Evolutionary conservation across 2,797 vertebrate genomes (phyloP).

Genomic region (Prunella strophiata): DNA sequence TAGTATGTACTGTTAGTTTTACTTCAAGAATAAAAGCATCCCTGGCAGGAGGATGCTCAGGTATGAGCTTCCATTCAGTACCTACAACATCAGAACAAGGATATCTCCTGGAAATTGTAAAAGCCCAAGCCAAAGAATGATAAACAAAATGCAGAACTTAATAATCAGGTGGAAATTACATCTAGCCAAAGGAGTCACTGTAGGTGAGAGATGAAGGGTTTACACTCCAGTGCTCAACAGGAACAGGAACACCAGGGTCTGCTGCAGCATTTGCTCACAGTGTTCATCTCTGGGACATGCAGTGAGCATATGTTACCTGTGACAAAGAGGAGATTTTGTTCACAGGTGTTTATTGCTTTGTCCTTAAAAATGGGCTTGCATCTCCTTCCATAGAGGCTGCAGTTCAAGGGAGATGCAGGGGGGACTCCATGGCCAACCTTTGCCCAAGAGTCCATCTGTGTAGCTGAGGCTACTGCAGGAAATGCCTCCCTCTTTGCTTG

Average conservation of each 20-base stretch:
- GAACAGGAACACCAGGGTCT: background rate
- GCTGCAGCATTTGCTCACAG: background rate
- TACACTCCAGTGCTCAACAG: background rate
- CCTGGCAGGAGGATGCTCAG: background rate
- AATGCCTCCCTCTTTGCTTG: background rate
- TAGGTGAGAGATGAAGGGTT: background rate
- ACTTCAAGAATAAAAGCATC: background rate
- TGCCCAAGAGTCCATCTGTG: rapidly evolving
- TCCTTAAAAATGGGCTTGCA: background rate
- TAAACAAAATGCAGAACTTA: background rate
- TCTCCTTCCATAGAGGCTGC: rapidly evolving
- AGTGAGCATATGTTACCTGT: rapidly evolving
- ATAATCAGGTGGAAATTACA: background rate
- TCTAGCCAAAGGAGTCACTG: background rate
- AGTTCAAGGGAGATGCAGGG: rapidly evolving
- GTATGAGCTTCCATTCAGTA: background rate
- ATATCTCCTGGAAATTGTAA: background rate
- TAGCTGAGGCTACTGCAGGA: background rate
- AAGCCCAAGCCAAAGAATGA: background rate
- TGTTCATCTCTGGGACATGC: background rate
- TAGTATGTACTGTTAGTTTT: background rate
- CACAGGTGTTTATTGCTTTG: background rate
- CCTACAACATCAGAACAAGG: background rate
- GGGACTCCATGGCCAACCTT: background rate
- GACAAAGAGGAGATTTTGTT: background rate